Conservation (phyloP, 1,140 invertebrate genomes). For the Leucophenga varia region DNA sequence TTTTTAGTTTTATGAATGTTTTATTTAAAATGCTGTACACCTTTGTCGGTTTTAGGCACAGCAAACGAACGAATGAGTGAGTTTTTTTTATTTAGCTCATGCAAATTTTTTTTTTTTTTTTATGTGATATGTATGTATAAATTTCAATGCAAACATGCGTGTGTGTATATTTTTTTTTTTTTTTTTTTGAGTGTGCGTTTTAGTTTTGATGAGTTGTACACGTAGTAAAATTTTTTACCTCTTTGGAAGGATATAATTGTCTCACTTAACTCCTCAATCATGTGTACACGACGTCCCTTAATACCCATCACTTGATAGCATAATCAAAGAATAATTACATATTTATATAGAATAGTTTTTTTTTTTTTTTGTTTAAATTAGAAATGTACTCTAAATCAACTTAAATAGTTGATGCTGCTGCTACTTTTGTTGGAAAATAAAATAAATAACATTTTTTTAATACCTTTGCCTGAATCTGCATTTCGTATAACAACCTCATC, state of each 20-base stretch:
- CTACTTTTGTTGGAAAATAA: no score
- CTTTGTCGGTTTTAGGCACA: no score
- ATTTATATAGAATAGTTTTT: no score
- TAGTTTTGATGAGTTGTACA: no score
- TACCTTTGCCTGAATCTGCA: conserved; percentile 93
- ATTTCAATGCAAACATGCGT: conserved; percentile 9
- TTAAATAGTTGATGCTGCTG: no score
- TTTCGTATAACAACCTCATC: conserved; percentile 93
- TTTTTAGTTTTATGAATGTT: background rate
- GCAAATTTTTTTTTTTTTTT: background rate
- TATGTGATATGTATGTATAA: no score
- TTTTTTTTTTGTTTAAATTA: no score
- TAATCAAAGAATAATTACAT: background rate
- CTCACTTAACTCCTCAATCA: conserved; percentile 96
- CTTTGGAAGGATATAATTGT: conserved; percentile 97
- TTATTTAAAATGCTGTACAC: background rate
- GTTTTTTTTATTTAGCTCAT: no score
- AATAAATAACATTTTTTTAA: no score
- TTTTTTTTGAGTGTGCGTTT: no score
- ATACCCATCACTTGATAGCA: conserved; percentile 90
- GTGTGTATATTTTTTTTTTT: conserved; percentile 4
- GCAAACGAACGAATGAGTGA: no score
- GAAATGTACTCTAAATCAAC: no score
- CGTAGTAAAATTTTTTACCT: conserved; percentile 83
- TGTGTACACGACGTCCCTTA: conserved; percentile 93